These are phyloP conservation scores for Poecilia wingei DNA, from an alignment of 2,797 vertebrate species.

Conservation along the genomic window DNA sequence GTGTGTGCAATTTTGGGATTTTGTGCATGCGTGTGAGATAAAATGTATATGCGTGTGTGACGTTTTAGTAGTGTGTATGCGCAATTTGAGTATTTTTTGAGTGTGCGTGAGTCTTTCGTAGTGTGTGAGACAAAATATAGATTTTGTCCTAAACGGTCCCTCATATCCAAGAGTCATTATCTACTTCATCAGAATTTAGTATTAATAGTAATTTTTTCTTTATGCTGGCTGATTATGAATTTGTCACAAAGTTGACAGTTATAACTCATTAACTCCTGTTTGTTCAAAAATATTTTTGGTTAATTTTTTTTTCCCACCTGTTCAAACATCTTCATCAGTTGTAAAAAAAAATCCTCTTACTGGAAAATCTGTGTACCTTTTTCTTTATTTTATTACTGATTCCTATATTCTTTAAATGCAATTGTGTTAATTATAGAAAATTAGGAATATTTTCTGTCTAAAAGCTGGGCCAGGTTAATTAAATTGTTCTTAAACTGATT, in stretches of 20 bases:
- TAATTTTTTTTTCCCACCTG: background rate
- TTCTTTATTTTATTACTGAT: background rate
- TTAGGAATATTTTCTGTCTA: background rate
- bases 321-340: background rate
- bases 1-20: too few species aligned
- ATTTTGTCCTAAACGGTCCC: too few species aligned
- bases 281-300: background rate
- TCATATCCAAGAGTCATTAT: background rate
- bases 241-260: background rate
- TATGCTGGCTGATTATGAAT: background rate
- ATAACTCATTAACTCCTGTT: background rate
- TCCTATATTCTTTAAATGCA: background rate
- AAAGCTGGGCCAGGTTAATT: background rate
- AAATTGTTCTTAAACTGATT: background rate
- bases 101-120: too few species aligned
- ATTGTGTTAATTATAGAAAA: background rate
- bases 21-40: too few species aligned
- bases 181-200: background rate
- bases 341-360: background rate
- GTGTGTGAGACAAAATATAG: too few species aligned
- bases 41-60: too few species aligned
- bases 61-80: too few species aligned
- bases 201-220: background rate
- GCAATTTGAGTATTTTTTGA: too few species aligned
- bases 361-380: too few species aligned